Evolutionary conservation across 2,113 vertebrate species (phyloP), one percentile per base, ranked within the genome.

Genomic region (Cariama cristata): DNA sequence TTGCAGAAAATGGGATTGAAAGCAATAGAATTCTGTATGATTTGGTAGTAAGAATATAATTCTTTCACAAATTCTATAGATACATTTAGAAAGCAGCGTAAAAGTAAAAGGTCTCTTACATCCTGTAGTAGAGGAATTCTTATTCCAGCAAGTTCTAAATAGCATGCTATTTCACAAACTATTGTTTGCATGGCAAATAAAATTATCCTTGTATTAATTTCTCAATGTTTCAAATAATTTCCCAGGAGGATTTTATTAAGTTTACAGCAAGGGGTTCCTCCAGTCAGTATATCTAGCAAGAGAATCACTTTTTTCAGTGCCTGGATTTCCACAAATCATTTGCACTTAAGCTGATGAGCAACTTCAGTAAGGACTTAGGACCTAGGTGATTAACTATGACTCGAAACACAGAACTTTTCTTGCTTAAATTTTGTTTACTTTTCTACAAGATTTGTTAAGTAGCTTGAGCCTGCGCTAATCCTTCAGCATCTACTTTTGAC

Each of bases 351-450:
- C 28, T 82, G 40, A 92, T 86, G 19, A 86, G 71, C 15, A 72
- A 79, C 1, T 82, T 93, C 49, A 68, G 16, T 7, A 92, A 30
- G 30, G 49, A 84, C 3, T 80, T 84, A 84, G n/a, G n/a, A 66
- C 30, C 16, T 11, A 74, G 16, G 58, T 64, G 59, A 95, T 97
- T 88, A 64, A 44, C 15, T 76, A 17, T 45, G 33, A 55, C 28
- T 86, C 40, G 15, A 56, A 75, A 86, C 16, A 52, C 5, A 1
- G 18, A 38, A 38, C 60, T 73, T 11, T 71, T 67, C 79, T 73
- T 73, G n/a, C 66, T 68, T 73, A 79, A 52, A 5, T 72, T 79
- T 86, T 91, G 71, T 86, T 97, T 94, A 79, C 30, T 83, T 91
- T 94, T 67, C 52, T 88, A 17, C 38, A 26, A 38, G 24, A 5